Conservation (phyloP, 2,888 invertebrate genomes). For the Pecten maximus region DNA sequence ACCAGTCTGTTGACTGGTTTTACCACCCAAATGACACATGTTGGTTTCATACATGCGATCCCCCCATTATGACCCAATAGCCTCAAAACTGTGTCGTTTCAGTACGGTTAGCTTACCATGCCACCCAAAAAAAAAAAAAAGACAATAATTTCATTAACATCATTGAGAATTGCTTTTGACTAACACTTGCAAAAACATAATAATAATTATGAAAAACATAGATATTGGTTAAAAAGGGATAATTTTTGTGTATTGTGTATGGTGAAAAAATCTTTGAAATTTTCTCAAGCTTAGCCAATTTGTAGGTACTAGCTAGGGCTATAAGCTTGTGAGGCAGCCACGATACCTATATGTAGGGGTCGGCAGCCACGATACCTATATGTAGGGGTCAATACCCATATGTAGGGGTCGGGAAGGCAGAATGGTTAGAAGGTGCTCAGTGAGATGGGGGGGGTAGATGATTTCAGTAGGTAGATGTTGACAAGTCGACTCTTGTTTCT, state of each 20-base stretch:
- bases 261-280: background rate
- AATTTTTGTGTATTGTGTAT: background rate
- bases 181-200: too few relatives aligned
- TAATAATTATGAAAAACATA: too few relatives aligned
- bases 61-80: background rate
- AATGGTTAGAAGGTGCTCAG: too few relatives aligned
- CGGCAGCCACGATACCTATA: background rate
- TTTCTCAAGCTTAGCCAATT: background rate
- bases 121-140: background rate
- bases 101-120: background rate
- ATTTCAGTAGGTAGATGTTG: background rate
- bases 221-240: background rate
- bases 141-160: too few relatives aligned
- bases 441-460: background rate
- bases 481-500: slow-evolving; percentile 15
- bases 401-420: too few relatives aligned
- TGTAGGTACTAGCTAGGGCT: background rate
- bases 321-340: background rate
- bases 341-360: too few relatives aligned
- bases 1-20: background rate
- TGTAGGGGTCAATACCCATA: too few relatives aligned
- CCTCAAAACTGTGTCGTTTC: background rate
- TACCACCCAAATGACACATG: background rate
- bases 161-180: too few relatives aligned
- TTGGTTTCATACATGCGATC: background rate